Conservation (phyloP, 1,140 invertebrate genomes). For the Xylocopa sonorina region DNA sequence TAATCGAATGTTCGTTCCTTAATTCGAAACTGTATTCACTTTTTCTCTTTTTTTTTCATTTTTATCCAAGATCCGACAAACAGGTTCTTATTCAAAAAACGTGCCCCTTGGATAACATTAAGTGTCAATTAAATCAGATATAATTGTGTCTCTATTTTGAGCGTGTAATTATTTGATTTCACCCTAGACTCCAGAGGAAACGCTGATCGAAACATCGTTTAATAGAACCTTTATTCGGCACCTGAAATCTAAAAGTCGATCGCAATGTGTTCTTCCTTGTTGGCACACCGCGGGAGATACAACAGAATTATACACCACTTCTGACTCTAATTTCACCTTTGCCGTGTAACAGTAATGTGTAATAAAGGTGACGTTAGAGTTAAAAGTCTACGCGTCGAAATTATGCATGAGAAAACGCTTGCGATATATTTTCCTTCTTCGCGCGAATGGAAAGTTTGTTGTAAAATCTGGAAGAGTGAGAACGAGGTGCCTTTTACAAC, state of each 20-base stretch:
- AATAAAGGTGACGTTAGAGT: slow-evolving; percentile 38
- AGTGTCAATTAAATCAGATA: slow-evolving; percentile 48
- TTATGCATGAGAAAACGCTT: slow-evolving; percentile 39
- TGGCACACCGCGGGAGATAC: slow-evolving; percentile 28
- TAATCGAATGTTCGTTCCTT: slow-evolving; percentile 28
- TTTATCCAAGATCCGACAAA: slow-evolving; percentile 32
- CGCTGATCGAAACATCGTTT: slow-evolving; percentile 22
- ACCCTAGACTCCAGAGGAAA: slow-evolving; percentile 46
- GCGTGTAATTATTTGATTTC: slow-evolving; percentile 54
- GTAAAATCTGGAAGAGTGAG: slow-evolving; percentile 55
- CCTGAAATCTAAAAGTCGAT: slow-evolving; percentile 34
- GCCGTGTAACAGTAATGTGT: slow-evolving; percentile 49
- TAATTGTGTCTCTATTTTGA: slow-evolving; percentile 42
- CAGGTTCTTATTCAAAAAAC: slow-evolving; percentile 13
- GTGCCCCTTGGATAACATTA: slow-evolving; percentile 6
- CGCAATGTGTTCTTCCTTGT: slow-evolving; percentile 22
- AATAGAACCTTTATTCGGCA: slow-evolving; percentile 31
- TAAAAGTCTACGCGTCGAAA: slow-evolving; percentile 28
- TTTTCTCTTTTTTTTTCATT: too few species aligned
- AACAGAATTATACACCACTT: slow-evolving; percentile 18
- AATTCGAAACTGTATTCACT: slow-evolving; percentile 28
- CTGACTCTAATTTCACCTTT: slow-evolving; percentile 42
- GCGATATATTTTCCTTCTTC: slow-evolving; percentile 47
- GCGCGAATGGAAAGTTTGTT: slow-evolving; percentile 36
- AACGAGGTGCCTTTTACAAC: slow-evolving; percentile 52